Percentiles rank a stretch among this genome's conserved stretches.
Evolutionary conservation across 2,113 vertebrate genomes (phyloP).

Genomic region (Alouatta palliata): DNA sequence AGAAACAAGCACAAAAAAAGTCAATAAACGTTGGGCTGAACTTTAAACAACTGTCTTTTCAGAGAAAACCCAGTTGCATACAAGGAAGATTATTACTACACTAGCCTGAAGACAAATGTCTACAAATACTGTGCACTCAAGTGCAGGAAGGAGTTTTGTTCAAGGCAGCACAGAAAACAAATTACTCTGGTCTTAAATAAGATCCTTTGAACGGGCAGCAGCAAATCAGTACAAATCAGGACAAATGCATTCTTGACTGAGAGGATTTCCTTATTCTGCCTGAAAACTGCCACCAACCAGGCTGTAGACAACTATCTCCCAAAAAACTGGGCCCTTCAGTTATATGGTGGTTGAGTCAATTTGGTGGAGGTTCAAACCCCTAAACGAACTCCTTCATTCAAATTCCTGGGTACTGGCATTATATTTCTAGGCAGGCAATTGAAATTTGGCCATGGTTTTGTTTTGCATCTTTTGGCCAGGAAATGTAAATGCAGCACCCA

Average conservation of each 20-base stretch:
- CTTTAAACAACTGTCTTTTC: slow-evolving; percentile 57
- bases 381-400: background rate
- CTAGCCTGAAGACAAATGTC: slow-evolving; percentile 44
- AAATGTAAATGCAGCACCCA: background rate
- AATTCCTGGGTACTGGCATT: background rate
- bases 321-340: background rate
- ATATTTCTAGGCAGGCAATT: background rate
- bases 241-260: background rate
- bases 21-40: slow-evolving; percentile 48
- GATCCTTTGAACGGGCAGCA: slow-evolving; percentile 11
- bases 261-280: background rate
- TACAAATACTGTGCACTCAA: background rate
- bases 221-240: slow-evolving; percentile 35
- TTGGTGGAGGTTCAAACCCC: slow-evolving; percentile 21
- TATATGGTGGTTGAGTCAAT: background rate
- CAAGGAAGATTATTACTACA: background rate
- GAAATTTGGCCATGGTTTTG: background rate
- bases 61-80: slow-evolving; percentile 39
- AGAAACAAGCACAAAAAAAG: slow-evolving; percentile 63
- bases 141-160: background rate
- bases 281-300: background rate
- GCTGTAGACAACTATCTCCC: background rate
- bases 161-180: background rate
- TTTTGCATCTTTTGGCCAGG: background rate
- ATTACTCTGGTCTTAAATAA: slow-evolving; percentile 46